A percentile compares a stretch with the other conserved stretches of the same genome.
These are phyloP conservation scores for Nymphalis c-album DNA, from an alignment of 2,888 invertebrate genomes.

Conservation along the genomic window DNA sequence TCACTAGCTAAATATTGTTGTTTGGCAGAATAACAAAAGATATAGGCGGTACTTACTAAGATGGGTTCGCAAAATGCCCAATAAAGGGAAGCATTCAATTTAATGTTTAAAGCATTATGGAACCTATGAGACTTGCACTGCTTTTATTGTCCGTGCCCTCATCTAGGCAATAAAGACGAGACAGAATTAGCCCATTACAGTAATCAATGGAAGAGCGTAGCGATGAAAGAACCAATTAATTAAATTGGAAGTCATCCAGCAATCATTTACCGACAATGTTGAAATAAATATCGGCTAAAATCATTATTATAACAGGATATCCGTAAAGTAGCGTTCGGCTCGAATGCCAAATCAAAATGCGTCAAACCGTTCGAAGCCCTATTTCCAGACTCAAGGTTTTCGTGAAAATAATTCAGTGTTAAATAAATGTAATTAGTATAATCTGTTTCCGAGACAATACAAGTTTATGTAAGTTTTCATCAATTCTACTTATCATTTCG, in stretches of 20 bases:
- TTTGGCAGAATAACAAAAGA: too few species aligned
- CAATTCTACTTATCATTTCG: too few species aligned
- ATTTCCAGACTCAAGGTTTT: slow-evolving; percentile 19
- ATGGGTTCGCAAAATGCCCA: too few species aligned
- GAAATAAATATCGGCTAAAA: slow-evolving; percentile 9
- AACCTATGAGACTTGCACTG: too few species aligned
- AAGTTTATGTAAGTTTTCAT: too few species aligned
- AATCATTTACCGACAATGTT: slow-evolving; percentile 9
- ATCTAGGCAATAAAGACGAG: neutral
- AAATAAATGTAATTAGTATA: slow-evolving; percentile 10
- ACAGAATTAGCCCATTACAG: neutral
- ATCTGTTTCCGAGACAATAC: neutral
- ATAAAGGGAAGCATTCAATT: too few species aligned
- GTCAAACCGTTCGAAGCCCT: slow-evolving; percentile 34
- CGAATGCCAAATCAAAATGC: slow-evolving; percentile 42
- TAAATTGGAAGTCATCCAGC: slow-evolving; percentile 20
- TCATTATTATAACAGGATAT: slow-evolving; percentile 23
- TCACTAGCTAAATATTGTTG: too few species aligned
- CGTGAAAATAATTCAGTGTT: slow-evolving; percentile 11
- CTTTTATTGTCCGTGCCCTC: slow-evolving; percentile 2
- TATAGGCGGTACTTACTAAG: too few species aligned
- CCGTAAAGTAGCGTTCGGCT: slow-evolving; percentile 36
- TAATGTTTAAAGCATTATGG: too few species aligned
- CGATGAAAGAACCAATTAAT: slow-evolving; percentile 16
- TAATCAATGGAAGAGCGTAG: slow-evolving; percentile 1